Evolutionary conservation across 2,797 vertebrate species (phyloP).

Genomic region (Peromyscus melanophrys): DNA sequence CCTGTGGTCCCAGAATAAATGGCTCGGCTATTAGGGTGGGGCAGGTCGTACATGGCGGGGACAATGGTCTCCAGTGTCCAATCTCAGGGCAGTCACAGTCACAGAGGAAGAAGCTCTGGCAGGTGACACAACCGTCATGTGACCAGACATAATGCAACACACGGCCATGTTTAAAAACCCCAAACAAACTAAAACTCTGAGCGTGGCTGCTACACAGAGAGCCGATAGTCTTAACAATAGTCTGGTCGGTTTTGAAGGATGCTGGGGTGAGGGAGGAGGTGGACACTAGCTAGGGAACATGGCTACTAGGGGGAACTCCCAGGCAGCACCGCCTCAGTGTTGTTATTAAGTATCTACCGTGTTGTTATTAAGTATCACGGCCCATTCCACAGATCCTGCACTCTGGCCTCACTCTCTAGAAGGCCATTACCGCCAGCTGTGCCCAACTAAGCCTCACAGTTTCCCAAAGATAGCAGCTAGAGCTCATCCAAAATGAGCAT

Average conservation of each 20-base stretch:
- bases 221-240: not conserved
- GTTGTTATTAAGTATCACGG: too few relatives aligned
- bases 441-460: not conserved
- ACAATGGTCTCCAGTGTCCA: not conserved
- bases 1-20: not conserved
- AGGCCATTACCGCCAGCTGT: not conserved
- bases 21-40: not conserved
- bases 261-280: not conserved
- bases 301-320: not conserved
- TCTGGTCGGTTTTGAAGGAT: not conserved
- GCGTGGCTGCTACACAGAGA: not conserved
- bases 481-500: not conserved
- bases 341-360: too few relatives aligned
- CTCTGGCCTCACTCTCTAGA: not conserved
- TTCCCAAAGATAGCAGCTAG: not conserved
- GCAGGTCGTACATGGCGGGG: rapidly evolving
- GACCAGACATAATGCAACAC: not conserved
- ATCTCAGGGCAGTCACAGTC: not conserved
- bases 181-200: not conserved
- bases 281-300: not conserved
- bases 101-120: not conserved
- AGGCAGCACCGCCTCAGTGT: not conserved
- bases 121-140: not conserved
- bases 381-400: rapidly evolving
- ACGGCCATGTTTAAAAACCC: rapidly evolving